Evolutionary conservation across 2,888 invertebrate genomes (phyloP), one percentile per base, ranked within the genome.

Genomic region (Eumacrocentrus americanus): DNA sequence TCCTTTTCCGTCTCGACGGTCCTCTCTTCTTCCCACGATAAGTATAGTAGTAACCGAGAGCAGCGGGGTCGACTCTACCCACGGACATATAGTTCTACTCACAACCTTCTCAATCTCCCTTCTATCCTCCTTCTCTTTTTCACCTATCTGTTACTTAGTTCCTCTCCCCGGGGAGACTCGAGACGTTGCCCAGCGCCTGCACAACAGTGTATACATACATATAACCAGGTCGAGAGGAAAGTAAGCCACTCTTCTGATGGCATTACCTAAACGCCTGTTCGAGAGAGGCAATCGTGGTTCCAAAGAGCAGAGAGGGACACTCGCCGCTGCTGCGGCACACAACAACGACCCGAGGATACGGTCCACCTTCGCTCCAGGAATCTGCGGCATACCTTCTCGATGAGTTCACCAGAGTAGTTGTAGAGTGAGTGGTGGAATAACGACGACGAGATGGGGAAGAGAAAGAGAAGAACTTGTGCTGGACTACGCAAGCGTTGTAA

Each of bases 401-500:
- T 55, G 55, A 55, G 55, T 55, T 55, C 46, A 55, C 47, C 22
- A 34, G 50, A n/a, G 35, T n/a, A 7, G 18, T 14, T 4, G 37
- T 7, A n/a, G n/a, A 22, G 22, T 1, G 18, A 50, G 18, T 35
- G 11, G 14, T 9, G 7, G n/a, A 46, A 29, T 22, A n/a, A 42
- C 12, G 18, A 34, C 4, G 18, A 42, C 16, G 40, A 4, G 16
- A n/a, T 6, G 7, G 18, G 53, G 29, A 11, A n/a, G 53, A 42
- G 18, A 34, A 16, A 11, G 53, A 14, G 18, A 34, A 11, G 11
- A 20, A 54, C n/a, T 42, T 42, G 29, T 16, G n/a, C n/a, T 60
- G 59, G 50, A 63, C 60, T 65, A 61, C 63, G 63, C 61, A 62
- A 55, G 64, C 64, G 62, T 61, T 62, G 60, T 56, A 60, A 56